Base-by-base conservation (phyloP, 37 sponge, comb jelly and placozoan species). In the Beroe ovata region DNA sequence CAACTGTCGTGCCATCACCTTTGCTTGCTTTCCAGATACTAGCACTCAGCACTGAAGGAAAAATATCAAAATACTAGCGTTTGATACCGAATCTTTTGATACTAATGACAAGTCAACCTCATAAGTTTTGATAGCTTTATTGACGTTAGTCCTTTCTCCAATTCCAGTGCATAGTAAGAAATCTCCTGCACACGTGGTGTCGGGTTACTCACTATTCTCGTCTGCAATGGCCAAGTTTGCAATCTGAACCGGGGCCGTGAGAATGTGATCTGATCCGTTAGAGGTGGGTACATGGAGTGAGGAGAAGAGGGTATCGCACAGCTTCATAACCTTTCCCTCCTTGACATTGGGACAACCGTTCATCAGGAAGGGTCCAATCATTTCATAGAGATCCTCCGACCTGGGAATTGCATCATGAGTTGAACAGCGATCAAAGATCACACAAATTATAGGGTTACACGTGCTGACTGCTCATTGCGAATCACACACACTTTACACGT, bases 21-120 rank as follows among this genome's bases (percentile, higher is more conserved):
- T 77, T 77, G 8, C 28, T 77, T 16, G 84, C 84, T 35, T 77
- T 77, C 84, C 84, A 77, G 54, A 77, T 77, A 29, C 21, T 77
- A 4, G 38, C 41, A 40, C 84, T 77, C 47, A 77, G 54, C 54
- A 36, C 84, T 77, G 84, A 36, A 77, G 4, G 4, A 47, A 11
- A 11, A 47, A 47, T 6, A 47, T 47, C 11, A n/a, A n/a, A n/a
- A n/a, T n/a, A n/a, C n/a, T n/a, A n/a, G n/a, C n/a, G n/a, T n/a
- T n/a, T n/a, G n/a, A n/a, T n/a, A n/a, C n/a, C n/a, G n/a, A n/a
- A n/a, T n/a, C n/a, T n/a, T n/a, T n/a, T n/a, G n/a, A n/a, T n/a
- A n/a, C n/a, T n/a, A n/a, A n/a, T n/a, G n/a, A n/a, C n/a, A n/a
- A n/a, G n/a, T n/a, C n/a, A n/a, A n/a, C n/a, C n/a, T n/a, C n/a